phyloP scores from a whole-genome alignment of 2,888 invertebrate genomes.

The Tachina fera region DNA sequence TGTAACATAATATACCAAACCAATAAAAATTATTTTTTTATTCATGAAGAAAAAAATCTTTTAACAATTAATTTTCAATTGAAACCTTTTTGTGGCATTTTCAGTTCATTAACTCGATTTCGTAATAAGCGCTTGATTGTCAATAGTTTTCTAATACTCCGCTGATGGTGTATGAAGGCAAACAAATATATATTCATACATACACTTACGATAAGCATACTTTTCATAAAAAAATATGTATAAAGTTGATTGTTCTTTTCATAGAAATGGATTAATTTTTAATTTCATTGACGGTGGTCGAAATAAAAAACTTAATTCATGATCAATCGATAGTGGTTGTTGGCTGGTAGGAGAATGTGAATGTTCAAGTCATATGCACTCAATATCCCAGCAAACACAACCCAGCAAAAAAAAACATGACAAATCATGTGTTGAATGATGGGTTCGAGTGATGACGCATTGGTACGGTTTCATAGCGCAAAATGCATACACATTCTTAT shows the following conservation, averaged over 20 bases:
- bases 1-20: slow-evolving; percentile 5
- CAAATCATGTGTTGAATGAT: no score
- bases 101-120: slow-evolving; percentile 53
- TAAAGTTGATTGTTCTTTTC: slow-evolving; percentile 42
- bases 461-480: no score
- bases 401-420: no score
- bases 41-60: slow-evolving; percentile 40
- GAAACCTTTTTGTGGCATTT: slow-evolving; percentile 45
- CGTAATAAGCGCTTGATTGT: slow-evolving; percentile 52
- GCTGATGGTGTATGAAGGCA: background rate
- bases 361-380: background rate
- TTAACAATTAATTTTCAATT: slow-evolving; percentile 44
- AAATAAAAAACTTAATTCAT: slow-evolving; percentile 47
- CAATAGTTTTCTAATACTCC: slow-evolving; percentile 49
- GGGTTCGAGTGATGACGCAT: no score
- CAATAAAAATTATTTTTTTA: slow-evolving; percentile 9
- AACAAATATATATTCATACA: background rate
- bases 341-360: background rate
- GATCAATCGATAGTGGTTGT: slow-evolving; percentile 25
- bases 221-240: slow-evolving; percentile 7
- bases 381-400: background rate
- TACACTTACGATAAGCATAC: background rate
- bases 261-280: slow-evolving; percentile 35
- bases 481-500: no score
- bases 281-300: slow-evolving; percentile 49